Evolutionary conservation across 2,113 vertebrate genomes (phyloP).

Genomic region (Apaloderma vittatum): DNA sequence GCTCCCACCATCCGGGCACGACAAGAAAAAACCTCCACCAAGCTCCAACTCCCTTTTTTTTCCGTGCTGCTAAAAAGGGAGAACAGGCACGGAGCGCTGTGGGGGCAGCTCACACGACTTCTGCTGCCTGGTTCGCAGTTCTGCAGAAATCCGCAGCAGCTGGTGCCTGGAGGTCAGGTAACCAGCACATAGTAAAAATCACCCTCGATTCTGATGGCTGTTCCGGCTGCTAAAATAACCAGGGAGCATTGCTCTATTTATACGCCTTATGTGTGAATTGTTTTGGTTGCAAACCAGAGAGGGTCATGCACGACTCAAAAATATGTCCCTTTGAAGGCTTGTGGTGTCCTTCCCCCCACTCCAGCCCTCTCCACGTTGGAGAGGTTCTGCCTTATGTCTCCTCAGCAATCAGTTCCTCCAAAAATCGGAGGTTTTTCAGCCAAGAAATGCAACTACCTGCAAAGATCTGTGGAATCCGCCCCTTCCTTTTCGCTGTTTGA

Average conservation of each 20-base stretch:
- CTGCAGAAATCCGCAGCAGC: constrained; percentile 56
- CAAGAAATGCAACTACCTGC: neutral
- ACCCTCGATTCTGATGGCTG: constrained; percentile 17
- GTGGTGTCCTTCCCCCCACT: neutral
- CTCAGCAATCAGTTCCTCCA: neutral
- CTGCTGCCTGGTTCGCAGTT: neutral
- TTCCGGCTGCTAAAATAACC: constrained; percentile 61
- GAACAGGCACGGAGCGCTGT: neutral
- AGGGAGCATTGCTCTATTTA: constrained; percentile 41
- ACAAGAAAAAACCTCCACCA: neutral
- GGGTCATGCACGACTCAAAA: neutral
- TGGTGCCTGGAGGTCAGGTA: constrained; percentile 64
- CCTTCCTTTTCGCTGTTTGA: neutral
- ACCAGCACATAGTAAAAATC: constrained; percentile 5
- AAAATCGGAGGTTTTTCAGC: neutral
- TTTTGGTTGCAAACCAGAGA: constrained; percentile 38
- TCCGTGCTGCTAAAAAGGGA: constrained; percentile 41
- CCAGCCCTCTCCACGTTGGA: accelerated
- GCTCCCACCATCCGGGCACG: constrained; percentile 13
- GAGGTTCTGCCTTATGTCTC: neutral
- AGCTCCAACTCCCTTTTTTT: constrained; percentile 15
- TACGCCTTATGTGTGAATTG: constrained; percentile 67
- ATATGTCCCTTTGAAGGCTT: neutral
- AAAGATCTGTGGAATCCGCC: neutral
- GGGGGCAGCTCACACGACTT: constrained; percentile 56